Evolutionary conservation across 2,113 vertebrate species (phyloP), one percentile per base, ranked within the genome.

Genomic region (Zosterops lateralis): DNA sequence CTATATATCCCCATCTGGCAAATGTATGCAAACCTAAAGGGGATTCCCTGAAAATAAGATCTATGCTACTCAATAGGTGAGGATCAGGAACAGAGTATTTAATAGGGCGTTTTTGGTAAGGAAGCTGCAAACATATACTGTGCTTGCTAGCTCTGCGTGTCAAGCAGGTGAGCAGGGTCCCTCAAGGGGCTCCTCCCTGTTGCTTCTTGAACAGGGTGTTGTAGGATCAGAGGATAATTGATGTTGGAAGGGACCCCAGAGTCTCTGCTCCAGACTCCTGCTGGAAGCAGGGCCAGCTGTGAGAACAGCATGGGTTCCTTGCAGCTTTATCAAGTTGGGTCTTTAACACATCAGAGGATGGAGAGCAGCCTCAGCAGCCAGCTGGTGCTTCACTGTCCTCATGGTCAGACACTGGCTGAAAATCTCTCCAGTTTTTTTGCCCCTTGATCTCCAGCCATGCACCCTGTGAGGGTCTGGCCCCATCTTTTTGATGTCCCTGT

Each of bases 401-500:
- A 2, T 26, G 64, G 14, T 50, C 32, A 77, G 50, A 26, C 15
- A 7, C 34, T 64, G 48, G 36, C 58, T 65, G 45, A 91, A 62
- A 13, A 1, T 54, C 42, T 56, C 21, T 77, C 47, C 32, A 29
- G 2, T 62, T 70, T 44, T 74, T 32, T 28, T 38, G 7, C 20
- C 28, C 3, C 2, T 56, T 79, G 9, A 26, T 38, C 32, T 82
- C 32, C 45, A 5, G 1, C 40, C 44, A 17, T 5, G 29, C 4
- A 36, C 25, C 17, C 44, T 83, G 14, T 21, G 31, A 75, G 29
- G 40, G 17, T 32, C 29, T 72, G 67, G 16, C 12, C 7, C 17
- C 1, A 0, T 38, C 48, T 29, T 51, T 47, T 44, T 2, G 0
- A 7, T 64, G 44, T 1, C 28, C 4, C 3, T 53, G 42, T 56